A percentile compares a stretch with the other conserved stretches of the same genome.
Evolutionary conservation across 2,888 invertebrate genomes (phyloP).

Genomic region (Hydriomena furcata): DNA sequence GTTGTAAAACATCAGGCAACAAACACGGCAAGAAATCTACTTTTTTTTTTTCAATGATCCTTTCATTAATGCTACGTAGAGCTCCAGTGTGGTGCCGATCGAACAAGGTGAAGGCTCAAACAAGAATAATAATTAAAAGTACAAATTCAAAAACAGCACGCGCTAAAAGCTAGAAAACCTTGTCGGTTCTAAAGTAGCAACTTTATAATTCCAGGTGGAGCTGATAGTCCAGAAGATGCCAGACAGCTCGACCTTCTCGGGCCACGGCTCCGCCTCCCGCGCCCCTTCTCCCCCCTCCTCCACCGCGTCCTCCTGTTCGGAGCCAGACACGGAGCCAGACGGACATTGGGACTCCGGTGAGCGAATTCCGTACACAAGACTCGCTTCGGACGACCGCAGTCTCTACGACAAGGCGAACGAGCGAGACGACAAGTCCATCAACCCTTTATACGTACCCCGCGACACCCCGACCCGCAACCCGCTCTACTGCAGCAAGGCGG

Average conservation of each 20-base stretch:
- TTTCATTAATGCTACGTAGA: too few species aligned
- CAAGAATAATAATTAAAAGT: too few species aligned
- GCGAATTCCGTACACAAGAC: constrained; percentile 49
- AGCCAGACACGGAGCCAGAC: constrained; percentile 67
- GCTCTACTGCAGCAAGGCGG: constrained; percentile 3
- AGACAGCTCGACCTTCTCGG: constrained; percentile 63
- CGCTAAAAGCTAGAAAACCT: too few species aligned
- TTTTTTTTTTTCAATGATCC: too few species aligned
- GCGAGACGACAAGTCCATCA: not conserved
- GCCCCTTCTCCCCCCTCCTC: constrained; percentile 49
- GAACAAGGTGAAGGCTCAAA: too few species aligned
- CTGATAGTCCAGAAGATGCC: constrained; percentile 85
- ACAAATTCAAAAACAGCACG: too few species aligned
- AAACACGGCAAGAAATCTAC: too few species aligned
- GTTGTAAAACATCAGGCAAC: too few species aligned
- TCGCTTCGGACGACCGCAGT: not conserved
- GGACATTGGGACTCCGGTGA: constrained; percentile 91
- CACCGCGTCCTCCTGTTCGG: constrained; percentile 60
- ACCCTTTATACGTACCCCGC: too few species aligned
- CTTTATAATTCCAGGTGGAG: constrained; percentile 82
- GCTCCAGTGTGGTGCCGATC: too few species aligned
- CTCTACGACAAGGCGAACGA: too few species aligned
- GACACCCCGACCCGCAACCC: constrained; percentile 7
- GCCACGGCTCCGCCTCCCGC: constrained; percentile 28
- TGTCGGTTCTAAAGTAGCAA: too few species aligned